Conservation (phyloP, 2,113 vertebrate species). For the Fregata magnificens region DNA sequence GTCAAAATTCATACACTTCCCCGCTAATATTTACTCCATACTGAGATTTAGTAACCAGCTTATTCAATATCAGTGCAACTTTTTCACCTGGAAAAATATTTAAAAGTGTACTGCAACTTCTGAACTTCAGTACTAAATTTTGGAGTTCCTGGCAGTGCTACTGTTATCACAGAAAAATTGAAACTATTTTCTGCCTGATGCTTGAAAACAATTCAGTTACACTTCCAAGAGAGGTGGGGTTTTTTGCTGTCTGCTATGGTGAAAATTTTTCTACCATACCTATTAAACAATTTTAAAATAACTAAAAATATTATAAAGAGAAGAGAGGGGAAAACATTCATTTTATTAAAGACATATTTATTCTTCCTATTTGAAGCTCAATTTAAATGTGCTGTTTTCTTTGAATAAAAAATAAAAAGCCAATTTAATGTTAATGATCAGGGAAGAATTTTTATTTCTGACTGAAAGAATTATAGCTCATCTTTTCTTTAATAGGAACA, state of each 20-base stretch:
- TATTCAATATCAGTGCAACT: background rate
- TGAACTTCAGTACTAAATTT: background rate
- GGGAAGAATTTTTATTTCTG: slow-evolving; percentile 40
- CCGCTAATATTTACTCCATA: background rate
- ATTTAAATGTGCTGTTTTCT: background rate
- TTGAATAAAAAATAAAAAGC: slow-evolving; percentile 46
- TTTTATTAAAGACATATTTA: background rate
- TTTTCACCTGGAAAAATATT: background rate
- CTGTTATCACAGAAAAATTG: background rate
- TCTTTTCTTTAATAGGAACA: slow-evolving; percentile 62
- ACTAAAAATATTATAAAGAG: background rate
- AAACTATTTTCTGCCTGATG: background rate
- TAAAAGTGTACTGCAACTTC: background rate
- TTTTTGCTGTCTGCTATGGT: background rate
- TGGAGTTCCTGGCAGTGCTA: background rate
- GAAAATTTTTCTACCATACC: background rate
- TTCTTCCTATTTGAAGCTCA: background rate
- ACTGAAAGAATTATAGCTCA: slow-evolving; percentile 52
- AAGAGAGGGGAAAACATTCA: background rate
- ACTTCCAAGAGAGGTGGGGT: background rate
- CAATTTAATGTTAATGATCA: slow-evolving; percentile 61
- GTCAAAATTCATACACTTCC: background rate
- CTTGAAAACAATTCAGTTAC: background rate
- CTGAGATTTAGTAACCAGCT: background rate
- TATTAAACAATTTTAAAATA: background rate